Conservation (phyloP, 2,113 vertebrate species). For the Lamprotornis superbus region DNA sequence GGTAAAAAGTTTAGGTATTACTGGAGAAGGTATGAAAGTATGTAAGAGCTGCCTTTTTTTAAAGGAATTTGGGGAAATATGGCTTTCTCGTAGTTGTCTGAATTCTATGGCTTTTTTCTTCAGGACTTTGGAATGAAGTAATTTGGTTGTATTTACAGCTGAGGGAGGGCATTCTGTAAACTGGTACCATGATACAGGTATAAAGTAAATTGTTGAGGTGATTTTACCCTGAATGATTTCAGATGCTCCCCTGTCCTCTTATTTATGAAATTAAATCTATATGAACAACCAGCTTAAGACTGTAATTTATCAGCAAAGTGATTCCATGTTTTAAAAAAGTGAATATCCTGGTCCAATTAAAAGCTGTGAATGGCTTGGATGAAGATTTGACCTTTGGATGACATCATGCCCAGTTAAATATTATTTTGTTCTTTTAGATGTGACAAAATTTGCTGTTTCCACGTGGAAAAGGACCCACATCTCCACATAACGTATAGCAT, state of each 20-base stretch:
- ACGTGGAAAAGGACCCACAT: not conserved
- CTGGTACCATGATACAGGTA: not conserved
- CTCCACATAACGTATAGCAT: not conserved
- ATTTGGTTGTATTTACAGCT: not conserved
- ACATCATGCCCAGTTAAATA: not conserved
- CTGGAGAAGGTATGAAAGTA: not conserved
- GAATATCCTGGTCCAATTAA: not conserved
- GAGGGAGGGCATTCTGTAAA: not conserved
- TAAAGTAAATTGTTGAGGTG: not conserved
- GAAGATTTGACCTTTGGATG: not conserved
- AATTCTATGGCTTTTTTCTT: not conserved
- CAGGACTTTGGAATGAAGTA: not conserved
- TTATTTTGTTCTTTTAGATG: not conserved
- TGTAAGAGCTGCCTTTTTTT: fast-evolving
- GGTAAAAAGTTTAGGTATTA: not conserved
- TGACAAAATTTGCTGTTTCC: not conserved
- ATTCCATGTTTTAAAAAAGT: not conserved
- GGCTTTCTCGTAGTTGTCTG: not conserved
- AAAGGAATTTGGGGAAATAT: not conserved
- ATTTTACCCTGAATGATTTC: not conserved
- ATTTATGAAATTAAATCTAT: not conserved
- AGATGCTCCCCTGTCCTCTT: fast-evolving
- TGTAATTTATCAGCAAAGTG: not conserved
- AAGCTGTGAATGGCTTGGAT: not conserved
- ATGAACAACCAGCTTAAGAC: not conserved